phyloP scores from a whole-genome alignment of 2,888 invertebrate genomes.

The Parasteatoda lunata region DNA sequence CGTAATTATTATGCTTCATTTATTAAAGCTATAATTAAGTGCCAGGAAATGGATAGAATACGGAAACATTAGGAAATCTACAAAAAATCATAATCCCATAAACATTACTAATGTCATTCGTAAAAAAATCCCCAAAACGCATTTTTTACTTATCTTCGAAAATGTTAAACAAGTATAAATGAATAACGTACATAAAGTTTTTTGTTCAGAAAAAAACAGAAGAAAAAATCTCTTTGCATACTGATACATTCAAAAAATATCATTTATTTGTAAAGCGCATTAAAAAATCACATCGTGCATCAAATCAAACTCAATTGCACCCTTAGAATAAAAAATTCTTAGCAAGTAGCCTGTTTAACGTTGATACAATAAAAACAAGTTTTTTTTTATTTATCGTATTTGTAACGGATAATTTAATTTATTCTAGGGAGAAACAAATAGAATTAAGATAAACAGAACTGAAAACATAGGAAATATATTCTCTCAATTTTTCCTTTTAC shows the following conservation, averaged over 20 bases:
- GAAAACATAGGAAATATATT: slow-evolving; percentile 14
- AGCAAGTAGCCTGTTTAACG: neutral
- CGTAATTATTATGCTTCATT: neutral
- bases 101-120: neutral
- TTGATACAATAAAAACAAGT: neutral
- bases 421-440: slow-evolving; percentile 48
- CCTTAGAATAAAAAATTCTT: neutral
- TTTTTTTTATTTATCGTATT: slow-evolving; percentile 26
- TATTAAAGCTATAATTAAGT: neutral
- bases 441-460: slow-evolving; percentile 58
- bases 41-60: neutral
- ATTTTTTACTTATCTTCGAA: neutral
- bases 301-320: slow-evolving; percentile 56
- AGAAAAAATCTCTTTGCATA: neutral
- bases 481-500: neutral
- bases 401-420: slow-evolving; percentile 64
- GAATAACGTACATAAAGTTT: slow-evolving; percentile 37
- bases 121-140: neutral
- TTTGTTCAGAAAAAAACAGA: neutral
- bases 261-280: neutral
- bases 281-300: slow-evolving; percentile 24
- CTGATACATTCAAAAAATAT: neutral
- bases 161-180: slow-evolving; percentile 28
- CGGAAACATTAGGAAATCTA: neutral
- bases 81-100: too few relatives aligned